Evolutionary conservation across 2,888 invertebrate genomes (phyloP), one percentile per base, ranked within the genome.

Genomic region (Epirrhoe tristata): DNA sequence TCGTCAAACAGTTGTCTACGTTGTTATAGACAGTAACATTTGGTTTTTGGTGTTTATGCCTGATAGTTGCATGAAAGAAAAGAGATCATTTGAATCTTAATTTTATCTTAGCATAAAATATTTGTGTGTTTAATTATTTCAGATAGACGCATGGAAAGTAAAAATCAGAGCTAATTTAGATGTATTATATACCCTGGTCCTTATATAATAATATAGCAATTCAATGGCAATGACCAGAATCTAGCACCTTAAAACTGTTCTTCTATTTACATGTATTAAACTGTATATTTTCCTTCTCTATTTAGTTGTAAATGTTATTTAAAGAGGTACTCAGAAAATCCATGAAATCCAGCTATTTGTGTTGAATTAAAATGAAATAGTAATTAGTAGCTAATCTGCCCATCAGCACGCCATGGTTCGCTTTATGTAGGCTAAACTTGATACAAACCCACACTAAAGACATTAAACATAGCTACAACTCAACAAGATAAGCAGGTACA

Each of bases 401-500:
- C 17, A 67, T 67, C 67, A 63, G 46, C 67, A 64, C 62, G 63
- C 64, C 17, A 64, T 56, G 36, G 60, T 24, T 58, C 66, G 54
- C 51, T 60, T 46, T 34, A 63, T 55, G 50, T 65, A 43, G 55
- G 67, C 56, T 64, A 53, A 63, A 57, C 62, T 51, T 60, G 50
- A 60, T 66, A 54, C 60, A 39, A 62, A 58, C 58, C 34, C 62
- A 59, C 59, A 67, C 55, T 58, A 58, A 54, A 58, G 31, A 54
- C 54, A 54, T 66, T 39, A 67, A 56, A 59, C 58, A 54, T 39
- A 14, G 58, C 39, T 24, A 56, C 51, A 63, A 51, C 14, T 48
- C 36, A 57, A 63, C 54, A 66, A 58, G 59, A 63, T 57, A 55
- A 57, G 55, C 57, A 43, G 54, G 50, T 62, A 54, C 53, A 58